Evolutionary conservation across 2,888 invertebrate genomes (phyloP).

Genomic region (Apantesis nais): DNA sequence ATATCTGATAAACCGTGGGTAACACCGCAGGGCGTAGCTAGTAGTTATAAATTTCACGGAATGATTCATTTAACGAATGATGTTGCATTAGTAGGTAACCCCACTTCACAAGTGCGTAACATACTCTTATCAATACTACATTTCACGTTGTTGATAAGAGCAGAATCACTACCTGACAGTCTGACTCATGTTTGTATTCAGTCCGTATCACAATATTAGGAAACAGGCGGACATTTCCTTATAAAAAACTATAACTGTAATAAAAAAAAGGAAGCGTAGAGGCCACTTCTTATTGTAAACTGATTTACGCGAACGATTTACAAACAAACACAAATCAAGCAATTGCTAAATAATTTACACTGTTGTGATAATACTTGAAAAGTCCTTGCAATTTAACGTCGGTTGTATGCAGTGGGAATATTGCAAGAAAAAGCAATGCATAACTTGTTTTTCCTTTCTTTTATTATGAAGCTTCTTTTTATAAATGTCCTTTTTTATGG

Average conservation of each 20-base stretch:
- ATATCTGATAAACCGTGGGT: no score
- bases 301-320: constrained; percentile 32
- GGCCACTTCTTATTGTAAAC: constrained; percentile 39
- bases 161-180: constrained; percentile 32
- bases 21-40: no score
- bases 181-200: constrained; percentile 44
- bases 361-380: constrained; percentile 23
- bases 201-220: constrained; percentile 42
- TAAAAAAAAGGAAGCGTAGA: constrained; percentile 36
- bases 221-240: constrained; percentile 38
- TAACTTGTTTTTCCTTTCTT: neutral
- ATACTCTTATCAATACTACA: constrained; percentile 30
- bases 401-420: constrained; percentile 27
- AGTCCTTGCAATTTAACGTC: constrained; percentile 28
- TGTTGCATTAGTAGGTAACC: neutral
- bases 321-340: constrained; percentile 32
- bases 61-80: neutral
- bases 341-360: constrained; percentile 33
- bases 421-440: neutral
- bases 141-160: constrained; percentile 46
- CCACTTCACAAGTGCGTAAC: neutral
- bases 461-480: neutral
- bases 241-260: constrained; percentile 40
- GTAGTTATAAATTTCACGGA: no score
- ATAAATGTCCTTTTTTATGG: no score